Conservation (phyloP, 2,888 invertebrate genomes). For the Catocala sponsa region DNA sequence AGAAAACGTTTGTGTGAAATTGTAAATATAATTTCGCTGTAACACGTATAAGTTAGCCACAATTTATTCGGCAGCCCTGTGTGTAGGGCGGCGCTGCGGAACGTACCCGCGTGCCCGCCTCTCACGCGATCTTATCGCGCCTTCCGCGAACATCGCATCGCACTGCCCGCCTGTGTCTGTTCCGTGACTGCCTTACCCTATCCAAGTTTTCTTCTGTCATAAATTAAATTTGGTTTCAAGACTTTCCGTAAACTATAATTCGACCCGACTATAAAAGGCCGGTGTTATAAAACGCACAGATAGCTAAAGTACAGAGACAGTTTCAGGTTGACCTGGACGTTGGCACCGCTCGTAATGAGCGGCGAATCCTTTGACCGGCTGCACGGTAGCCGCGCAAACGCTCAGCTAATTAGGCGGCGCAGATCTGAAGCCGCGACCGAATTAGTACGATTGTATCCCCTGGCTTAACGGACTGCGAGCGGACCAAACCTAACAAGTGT, state of each 20-base stretch:
- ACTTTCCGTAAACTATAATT: constrained; percentile 59
- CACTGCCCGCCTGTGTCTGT: constrained; percentile 79
- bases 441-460: constrained; percentile 77
- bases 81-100: constrained; percentile 62
- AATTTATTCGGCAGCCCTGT: constrained; percentile 54
- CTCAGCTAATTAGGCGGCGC: constrained; percentile 83
- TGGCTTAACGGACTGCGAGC: constrained; percentile 67
- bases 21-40: neutral
- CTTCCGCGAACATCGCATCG: constrained; percentile 85
- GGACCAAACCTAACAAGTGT: constrained; percentile 60
- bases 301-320: constrained; percentile 70
- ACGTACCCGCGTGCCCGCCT: constrained; percentile 75
- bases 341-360: constrained; percentile 80
- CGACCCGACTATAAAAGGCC: constrained; percentile 34
- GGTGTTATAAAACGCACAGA: constrained; percentile 54
- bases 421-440: constrained; percentile 81
- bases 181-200: constrained; percentile 77
- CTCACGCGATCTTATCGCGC: constrained; percentile 86
- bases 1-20: too few species aligned
- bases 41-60: constrained; percentile 4
- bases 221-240: constrained; percentile 66
- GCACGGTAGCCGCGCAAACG: constrained; percentile 73
- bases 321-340: constrained; percentile 67
- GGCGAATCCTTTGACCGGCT: constrained; percentile 84
- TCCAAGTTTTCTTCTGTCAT: constrained; percentile 67